Evolutionary conservation across 2,113 vertebrate genomes (phyloP).

Genomic region (Tringa solitaria): DNA sequence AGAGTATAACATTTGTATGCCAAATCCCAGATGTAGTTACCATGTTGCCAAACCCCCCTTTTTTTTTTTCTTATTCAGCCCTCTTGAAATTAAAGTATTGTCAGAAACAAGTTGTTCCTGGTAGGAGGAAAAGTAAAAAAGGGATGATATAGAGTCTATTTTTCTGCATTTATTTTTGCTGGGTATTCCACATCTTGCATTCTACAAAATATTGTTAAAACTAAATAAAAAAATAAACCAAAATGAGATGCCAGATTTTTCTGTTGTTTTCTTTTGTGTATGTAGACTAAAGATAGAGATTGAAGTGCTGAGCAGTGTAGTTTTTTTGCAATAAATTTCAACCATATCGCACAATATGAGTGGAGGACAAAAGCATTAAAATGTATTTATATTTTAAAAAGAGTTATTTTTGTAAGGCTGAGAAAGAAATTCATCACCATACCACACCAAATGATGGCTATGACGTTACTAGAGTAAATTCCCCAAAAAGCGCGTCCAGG

Average conservation of each 20-base stretch:
- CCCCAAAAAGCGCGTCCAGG: background rate
- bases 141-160: background rate
- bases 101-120: background rate
- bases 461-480: conserved; percentile 17
- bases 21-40: background rate
- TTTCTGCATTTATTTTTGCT: background rate
- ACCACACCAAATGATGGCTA: background rate
- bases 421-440: conserved; percentile 14
- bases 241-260: background rate
- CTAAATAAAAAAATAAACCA: background rate
- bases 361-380: conserved; percentile 17
- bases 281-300: background rate
- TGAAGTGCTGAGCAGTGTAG: background rate
- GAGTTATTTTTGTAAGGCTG: background rate
- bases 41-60: background rate
- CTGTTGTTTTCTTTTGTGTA: background rate
- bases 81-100: conserved; percentile 28
- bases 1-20: background rate
- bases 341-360: background rate
- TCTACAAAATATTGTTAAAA: background rate
- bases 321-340: conserved; percentile 28
- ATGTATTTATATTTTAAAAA: conserved; percentile 43
- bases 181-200: background rate
- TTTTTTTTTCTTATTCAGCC: background rate
- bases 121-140: conserved; percentile 10